Evolutionary conservation across 2,888 invertebrate species (phyloP).

Genomic region (Dasypogon diadema): DNA sequence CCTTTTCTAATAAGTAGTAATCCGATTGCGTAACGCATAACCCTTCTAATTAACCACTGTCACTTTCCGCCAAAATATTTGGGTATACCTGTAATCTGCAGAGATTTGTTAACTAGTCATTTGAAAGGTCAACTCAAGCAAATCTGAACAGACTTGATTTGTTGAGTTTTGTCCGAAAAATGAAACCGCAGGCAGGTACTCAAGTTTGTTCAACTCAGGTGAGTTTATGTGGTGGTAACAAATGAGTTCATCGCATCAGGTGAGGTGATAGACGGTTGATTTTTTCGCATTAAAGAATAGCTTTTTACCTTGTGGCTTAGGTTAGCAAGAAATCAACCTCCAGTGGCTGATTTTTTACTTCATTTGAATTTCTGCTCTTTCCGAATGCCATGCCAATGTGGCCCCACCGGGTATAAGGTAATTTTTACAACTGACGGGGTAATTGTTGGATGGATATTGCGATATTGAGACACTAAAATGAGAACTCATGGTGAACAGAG

Average conservation of each 20-base stretch:
- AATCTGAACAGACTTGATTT: not conserved
- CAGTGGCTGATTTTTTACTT: not conserved
- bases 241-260: slow-evolving; percentile 37
- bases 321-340: not conserved
- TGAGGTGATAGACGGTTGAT: slow-evolving; percentile 1
- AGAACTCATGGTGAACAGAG: not conserved
- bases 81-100: not conserved
- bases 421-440: not conserved
- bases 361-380: not conserved
- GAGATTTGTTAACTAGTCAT: not conserved
- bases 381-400: not conserved
- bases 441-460: not conserved
- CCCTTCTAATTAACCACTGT: not conserved
- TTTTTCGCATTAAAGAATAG: not conserved
- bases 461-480: not conserved
- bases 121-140: not conserved
- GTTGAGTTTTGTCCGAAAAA: not conserved
- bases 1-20: not conserved
- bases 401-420: not conserved
- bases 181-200: not conserved
- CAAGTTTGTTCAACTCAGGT: slow-evolving; percentile 24
- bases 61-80: not conserved
- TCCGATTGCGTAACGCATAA: not conserved
- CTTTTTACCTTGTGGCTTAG: not conserved
- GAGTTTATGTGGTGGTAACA: not conserved